Evolutionary conservation across 2,888 invertebrate species (phyloP), one percentile per base, ranked within the genome.

Genomic region (Tetheella fluctuosa): DNA sequence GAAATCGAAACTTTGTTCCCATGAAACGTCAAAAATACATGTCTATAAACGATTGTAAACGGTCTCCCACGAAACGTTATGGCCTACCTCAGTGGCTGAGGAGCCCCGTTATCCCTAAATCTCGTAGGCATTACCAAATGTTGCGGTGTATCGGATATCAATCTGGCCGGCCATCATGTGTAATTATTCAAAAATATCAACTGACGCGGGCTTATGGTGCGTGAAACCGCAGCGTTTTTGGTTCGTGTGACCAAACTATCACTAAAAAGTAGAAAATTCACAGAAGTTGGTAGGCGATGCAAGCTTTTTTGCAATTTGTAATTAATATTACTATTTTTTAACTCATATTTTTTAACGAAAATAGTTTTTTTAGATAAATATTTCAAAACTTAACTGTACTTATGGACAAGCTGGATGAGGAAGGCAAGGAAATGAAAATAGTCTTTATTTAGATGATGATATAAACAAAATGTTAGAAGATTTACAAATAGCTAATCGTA

Each of bases 51-150:
- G 69, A 75, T 77, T 76, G 73, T 76, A 74, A 80, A 79, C 68
- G 80, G 78, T 84, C 80, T 86, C 85, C 85, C 89, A 88, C 86
- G 86, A 81, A 70, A 74, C 63, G 68, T 73, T 78, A 73, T 79
- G 77, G 81, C 83, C 86, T 86, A 85, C 89, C 84, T 82, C 89
- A 90, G 89, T 84, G 89, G 90, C 87, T 61, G 63, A 59, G 79
- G 65, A 71, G 65, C 65, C 73, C 78, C 79, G 81, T 80, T 85
- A 86, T 83, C 77, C 73, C 79, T 80, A 75, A 79, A 86, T 85
- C 83, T 81, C 78, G 69, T 77, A 71, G 67, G 68, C 71, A 78
- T 82, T 83, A 81, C 76, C 80, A 73, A 84, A 84, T 77, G 75
- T 67, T 70, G 66, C 61, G 76, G 80, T 89, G n/a, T 48, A 86